Percentiles rank a stretch among this genome's conserved stretches.
Conservation (phyloP, 1,140 invertebrate species). For the Myzus persicae region DNA sequence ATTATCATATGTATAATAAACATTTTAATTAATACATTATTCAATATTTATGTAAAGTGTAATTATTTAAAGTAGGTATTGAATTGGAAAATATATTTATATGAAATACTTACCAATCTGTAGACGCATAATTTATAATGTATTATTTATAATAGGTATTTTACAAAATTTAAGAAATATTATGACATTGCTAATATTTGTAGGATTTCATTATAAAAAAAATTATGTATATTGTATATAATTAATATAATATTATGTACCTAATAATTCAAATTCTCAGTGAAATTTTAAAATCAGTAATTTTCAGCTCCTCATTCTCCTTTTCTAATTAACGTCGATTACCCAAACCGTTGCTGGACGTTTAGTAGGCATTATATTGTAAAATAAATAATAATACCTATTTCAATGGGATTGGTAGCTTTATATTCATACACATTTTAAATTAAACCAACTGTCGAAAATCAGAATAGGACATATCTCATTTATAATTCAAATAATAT, state of each 20-base stretch:
- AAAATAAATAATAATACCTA: neutral
- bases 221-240: neutral
- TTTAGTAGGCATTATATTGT: neutral
- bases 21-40: neutral
- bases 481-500: neutral
- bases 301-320: neutral
- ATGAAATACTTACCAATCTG: neutral
- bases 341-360: neutral
- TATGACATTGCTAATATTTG: neutral
- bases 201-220: neutral
- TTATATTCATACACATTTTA: neutral
- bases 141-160: neutral
- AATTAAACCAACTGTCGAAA: constrained; percentile 4
- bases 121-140: neutral
- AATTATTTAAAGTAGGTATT: neutral
- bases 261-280: neutral
- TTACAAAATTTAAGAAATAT: neutral
- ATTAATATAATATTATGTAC: neutral
- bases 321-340: neutral
- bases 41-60: neutral
- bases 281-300: neutral
- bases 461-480: neutral
- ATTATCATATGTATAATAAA: neutral
- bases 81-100: neutral
- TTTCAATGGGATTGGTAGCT: neutral